Evolutionary conservation across 2,113 vertebrate species (phyloP).

Genomic region (Mobula birostris): DNA sequence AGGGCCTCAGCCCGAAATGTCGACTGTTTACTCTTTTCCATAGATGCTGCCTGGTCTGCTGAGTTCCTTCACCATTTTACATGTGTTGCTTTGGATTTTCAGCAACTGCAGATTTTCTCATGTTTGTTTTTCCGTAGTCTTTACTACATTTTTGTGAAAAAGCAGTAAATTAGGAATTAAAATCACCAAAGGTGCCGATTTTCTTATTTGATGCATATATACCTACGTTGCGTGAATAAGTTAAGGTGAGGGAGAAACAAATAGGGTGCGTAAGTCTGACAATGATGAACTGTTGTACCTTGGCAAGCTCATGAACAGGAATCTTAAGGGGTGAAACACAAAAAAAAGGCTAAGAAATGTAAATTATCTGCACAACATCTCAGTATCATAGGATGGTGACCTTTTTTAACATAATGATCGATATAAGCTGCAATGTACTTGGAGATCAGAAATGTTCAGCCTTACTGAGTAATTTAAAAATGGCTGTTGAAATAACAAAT

Average conservation of each 20-base stretch:
- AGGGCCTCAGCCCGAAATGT: too few relatives aligned
- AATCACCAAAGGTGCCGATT: background rate
- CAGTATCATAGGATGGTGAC: background rate
- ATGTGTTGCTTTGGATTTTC: too few relatives aligned
- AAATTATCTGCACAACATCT: background rate
- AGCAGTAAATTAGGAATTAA: background rate
- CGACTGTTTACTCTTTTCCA: too few relatives aligned
- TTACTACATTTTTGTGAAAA: background rate
- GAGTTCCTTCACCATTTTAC: too few relatives aligned
- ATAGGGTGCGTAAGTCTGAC: background rate
- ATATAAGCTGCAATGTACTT: background rate
- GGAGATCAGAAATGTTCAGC: background rate
- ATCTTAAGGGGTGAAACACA: background rate
- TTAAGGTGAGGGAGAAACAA: slow-evolving; percentile 5
- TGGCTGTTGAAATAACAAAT: background rate
- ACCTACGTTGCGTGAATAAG: background rate
- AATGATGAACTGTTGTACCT: background rate
- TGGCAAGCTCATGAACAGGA: background rate
- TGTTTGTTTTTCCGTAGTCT: too few relatives aligned
- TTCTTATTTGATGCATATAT: background rate
- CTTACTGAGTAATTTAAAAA: background rate
- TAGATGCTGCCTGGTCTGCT: too few relatives aligned
- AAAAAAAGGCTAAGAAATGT: background rate
- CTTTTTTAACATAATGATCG: background rate
- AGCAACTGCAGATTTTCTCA: too few relatives aligned